Conservation (phyloP, 2,797 vertebrate genomes). For the Bovichtus diacanthus region DNA sequence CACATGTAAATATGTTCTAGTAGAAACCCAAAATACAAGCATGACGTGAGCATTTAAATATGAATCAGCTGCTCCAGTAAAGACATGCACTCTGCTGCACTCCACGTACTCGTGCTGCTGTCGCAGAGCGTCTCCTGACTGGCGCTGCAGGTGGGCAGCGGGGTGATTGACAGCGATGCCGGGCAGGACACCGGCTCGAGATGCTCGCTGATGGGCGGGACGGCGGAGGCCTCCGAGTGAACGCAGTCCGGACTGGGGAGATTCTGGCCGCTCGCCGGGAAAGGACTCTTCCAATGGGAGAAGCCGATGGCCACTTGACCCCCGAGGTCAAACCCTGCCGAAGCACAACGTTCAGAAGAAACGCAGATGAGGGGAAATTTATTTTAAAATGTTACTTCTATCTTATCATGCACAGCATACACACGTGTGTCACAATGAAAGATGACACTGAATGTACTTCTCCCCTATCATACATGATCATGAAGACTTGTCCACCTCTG, state of each 20-base stretch:
- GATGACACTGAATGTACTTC: not conserved
- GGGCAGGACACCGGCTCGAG: conserved; percentile 89
- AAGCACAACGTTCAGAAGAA: not conserved
- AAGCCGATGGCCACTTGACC: conserved; percentile 88
- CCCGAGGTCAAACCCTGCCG: conserved; percentile 86
- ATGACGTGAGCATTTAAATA: not conserved
- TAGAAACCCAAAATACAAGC: too few species aligned
- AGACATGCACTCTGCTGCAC: not conserved
- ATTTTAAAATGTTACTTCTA: not conserved
- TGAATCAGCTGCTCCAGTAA: not conserved
- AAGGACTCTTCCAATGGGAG: conserved; percentile 89
- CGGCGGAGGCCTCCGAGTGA: conserved; percentile 77
- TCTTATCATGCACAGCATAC: not conserved
- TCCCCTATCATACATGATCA: not conserved
- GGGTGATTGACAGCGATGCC: conserved; percentile 90
- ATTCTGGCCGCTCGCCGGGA: conserved; percentile 66
- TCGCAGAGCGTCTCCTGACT: conserved; percentile 92
- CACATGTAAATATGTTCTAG: too few species aligned
- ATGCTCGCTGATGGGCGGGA: conserved; percentile 80
- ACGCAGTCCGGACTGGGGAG: conserved; percentile 82
- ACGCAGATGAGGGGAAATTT: not conserved
- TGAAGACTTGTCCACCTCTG: not conserved
- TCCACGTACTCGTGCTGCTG: conserved; percentile 84
- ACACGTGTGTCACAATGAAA: not conserved
- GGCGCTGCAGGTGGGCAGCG: conserved; percentile 85